Conservation (phyloP, 2,888 invertebrate species). For the Teleiodes luculella region DNA sequence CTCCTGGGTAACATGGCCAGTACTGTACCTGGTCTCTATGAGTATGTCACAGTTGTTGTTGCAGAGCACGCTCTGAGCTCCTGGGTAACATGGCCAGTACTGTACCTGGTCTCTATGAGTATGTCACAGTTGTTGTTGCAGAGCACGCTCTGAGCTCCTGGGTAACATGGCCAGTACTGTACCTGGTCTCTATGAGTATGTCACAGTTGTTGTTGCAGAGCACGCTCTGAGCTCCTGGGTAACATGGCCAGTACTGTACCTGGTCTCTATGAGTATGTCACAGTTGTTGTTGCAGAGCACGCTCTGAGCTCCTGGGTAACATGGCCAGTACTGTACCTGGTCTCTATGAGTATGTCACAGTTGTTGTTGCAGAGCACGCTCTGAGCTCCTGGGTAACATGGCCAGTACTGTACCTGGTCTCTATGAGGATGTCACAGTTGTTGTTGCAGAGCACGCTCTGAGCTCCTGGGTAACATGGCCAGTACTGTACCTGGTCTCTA, state of each 20-base stretch:
- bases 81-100: conserved; percentile 89
- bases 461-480: conserved; percentile 81
- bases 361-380: conserved; percentile 88
- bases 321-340: conserved; percentile 95
- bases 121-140: background rate
- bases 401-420: conserved; percentile 97
- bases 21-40: conserved; percentile 88
- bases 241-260: conserved; percentile 98
- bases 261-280: conserved; percentile 96
- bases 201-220: conserved; percentile 95
- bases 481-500: too few species aligned
- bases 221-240: conserved; percentile 98
- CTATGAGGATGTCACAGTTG: conserved; percentile 71
- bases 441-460: too few species aligned
- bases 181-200: conserved; percentile 96
- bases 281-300: conserved; percentile 91
- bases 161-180: conserved; percentile 19
- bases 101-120: too few species aligned
- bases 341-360: conserved; percentile 96
- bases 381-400: conserved; percentile 30
- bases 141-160: too few species aligned
- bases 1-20: too few species aligned
- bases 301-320: conserved; percentile 31
- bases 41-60: conserved; percentile 97
- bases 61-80: conserved; percentile 97